These are phyloP conservation scores for Lophius piscatorius DNA, from an alignment of 2,113 vertebrate genomes.

Conservation along the genomic window DNA sequence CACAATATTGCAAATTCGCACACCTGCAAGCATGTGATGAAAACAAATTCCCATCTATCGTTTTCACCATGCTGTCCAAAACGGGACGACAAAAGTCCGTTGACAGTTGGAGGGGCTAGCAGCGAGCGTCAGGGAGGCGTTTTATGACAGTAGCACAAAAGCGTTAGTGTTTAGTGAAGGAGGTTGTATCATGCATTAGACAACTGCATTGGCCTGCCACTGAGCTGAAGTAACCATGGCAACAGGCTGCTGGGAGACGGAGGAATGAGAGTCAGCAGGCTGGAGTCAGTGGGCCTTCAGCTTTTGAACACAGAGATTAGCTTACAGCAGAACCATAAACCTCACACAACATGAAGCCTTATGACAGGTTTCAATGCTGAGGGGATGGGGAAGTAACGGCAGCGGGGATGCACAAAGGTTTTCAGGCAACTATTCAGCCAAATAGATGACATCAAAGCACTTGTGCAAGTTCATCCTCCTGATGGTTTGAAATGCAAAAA, in stretches of 20 bases:
- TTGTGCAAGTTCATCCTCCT: constrained; percentile 32
- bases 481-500: constrained; percentile 46
- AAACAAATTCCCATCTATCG: constrained; percentile 10
- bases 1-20: not conserved
- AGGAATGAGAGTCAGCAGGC: constrained; percentile 61
- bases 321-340: constrained; percentile 63
- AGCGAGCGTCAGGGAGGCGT: constrained; percentile 41
- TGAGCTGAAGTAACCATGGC: constrained; percentile 75
- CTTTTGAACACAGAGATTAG: constrained; percentile 72
- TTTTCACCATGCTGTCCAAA: constrained; percentile 13
- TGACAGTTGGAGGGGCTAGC: constrained; percentile 24
- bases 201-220: constrained; percentile 66
- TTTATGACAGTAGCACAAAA: constrained; percentile 66
- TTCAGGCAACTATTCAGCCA: constrained; percentile 35
- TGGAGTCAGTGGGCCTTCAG: constrained; percentile 73
- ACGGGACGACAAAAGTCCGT: constrained; percentile 13
- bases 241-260: constrained; percentile 76
- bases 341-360: constrained; percentile 37
- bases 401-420: constrained; percentile 45
- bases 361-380: constrained; percentile 53
- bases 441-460: constrained; percentile 59
- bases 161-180: constrained; percentile 59
- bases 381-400: constrained; percentile 40
- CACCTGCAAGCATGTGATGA: not conserved
- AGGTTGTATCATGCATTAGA: constrained; percentile 61